Percentiles rank a stretch among this genome's conserved stretches.
Conservation (phyloP, 2,888 invertebrate species). For the Campopleginae sp. region DNA sequence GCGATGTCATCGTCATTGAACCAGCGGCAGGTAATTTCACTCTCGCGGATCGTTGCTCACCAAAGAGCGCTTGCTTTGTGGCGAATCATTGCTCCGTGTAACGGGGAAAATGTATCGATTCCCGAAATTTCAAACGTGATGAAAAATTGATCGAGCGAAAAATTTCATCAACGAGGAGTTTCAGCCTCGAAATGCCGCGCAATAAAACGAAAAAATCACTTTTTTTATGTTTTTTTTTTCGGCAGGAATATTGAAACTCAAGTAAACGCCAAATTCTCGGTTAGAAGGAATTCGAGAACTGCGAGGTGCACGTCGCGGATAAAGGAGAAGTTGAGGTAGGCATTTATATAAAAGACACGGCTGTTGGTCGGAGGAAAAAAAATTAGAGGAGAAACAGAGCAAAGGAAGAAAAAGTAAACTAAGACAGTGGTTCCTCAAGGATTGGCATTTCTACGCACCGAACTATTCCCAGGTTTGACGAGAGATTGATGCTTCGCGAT, state of each 20-base stretch:
- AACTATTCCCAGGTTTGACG: conserved; percentile 82
- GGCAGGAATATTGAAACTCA: not conserved
- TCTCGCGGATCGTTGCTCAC: conserved; percentile 15
- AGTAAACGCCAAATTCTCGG: conserved; percentile 30
- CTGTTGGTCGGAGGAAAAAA: not conserved
- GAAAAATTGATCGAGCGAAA: conserved; percentile 50
- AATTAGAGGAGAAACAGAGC: conserved; percentile 6
- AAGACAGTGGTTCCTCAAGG: conserved; percentile 63
- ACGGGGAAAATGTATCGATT: not conserved
- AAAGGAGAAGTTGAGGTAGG: not conserved
- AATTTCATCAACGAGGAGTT: not conserved
- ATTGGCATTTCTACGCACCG: conserved; percentile 81
- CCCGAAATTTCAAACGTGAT: conserved; percentile 19
- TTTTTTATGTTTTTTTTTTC: too few relatives aligned
- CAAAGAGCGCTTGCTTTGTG: conserved; percentile 33
- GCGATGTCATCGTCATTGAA: conserved; percentile 48
- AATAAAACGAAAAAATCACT: not conserved
- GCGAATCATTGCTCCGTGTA: conserved; percentile 39
- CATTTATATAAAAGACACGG: conserved; percentile 3
- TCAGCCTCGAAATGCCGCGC: not conserved
- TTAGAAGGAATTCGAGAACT: conserved; percentile 33
- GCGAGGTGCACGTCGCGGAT: not conserved
- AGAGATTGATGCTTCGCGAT: conserved; percentile 82
- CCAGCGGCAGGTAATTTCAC: conserved; percentile 37
- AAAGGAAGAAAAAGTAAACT: conserved; percentile 30